Evolutionary conservation across 1,140 invertebrate genomes (phyloP).

Genomic region (Nomia melanderi): DNA sequence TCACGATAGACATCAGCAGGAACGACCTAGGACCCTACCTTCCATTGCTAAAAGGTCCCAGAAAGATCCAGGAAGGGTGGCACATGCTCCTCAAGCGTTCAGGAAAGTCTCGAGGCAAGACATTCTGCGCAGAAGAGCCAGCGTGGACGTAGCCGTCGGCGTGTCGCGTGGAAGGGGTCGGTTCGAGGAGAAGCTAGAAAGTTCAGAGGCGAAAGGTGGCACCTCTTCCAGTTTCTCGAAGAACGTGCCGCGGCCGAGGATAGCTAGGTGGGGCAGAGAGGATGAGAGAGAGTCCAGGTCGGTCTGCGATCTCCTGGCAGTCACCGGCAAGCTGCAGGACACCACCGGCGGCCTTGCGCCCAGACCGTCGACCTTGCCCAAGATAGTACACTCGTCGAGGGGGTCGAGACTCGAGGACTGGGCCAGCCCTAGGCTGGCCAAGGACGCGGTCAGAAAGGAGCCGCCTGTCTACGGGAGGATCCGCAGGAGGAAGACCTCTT

Average conservation of each 20-base stretch:
- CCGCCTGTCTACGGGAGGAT: conserved; percentile 76
- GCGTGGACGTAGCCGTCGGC: conserved; percentile 51
- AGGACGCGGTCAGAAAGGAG: conserved; percentile 66
- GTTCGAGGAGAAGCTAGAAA: conserved; percentile 37
- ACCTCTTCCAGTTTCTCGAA: conserved; percentile 28
- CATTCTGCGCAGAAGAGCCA: conserved; percentile 71
- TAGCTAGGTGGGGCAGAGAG: conserved; percentile 23
- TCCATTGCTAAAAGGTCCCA: conserved; percentile 58
- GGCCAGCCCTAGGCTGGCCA: conserved; percentile 37
- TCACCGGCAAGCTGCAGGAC: conserved; percentile 51
- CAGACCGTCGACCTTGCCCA: conserved; percentile 75
- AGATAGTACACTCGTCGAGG: conserved; percentile 63
- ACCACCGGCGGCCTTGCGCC: conserved; percentile 60
- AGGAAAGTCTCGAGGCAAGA: conserved; percentile 73
- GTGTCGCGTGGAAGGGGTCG: not conserved
- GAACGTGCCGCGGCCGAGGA: conserved; percentile 43
- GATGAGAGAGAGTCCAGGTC: conserved; percentile 65
- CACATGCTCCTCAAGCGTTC: conserved; percentile 27
- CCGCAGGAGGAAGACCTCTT: conserved; percentile 72
- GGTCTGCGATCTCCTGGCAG: conserved; percentile 67
- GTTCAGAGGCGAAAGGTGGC: conserved; percentile 42
- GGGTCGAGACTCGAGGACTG: conserved; percentile 42
- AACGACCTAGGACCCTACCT: conserved; percentile 71
- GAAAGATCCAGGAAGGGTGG: conserved; percentile 30
- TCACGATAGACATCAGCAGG: no score